Percentiles rank a stretch among this genome's conserved stretches.
Evolutionary conservation across 2,888 invertebrate species (phyloP).

Genomic region (Tachina fera): DNA sequence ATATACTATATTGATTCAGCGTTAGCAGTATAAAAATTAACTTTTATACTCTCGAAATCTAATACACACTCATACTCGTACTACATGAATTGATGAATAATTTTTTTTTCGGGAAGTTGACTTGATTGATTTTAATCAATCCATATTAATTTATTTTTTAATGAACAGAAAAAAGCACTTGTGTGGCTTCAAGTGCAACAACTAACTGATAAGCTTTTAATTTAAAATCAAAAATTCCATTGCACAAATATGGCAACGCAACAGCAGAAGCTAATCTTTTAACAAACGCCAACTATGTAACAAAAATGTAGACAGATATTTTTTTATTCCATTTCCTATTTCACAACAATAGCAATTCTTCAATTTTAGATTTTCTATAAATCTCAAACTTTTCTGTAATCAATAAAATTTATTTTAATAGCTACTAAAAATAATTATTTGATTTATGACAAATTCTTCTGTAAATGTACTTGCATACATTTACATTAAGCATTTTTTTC

Average conservation of each 20-base stretch:
- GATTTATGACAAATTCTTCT: not conserved
- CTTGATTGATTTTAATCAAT: no score
- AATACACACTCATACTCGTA: no score
- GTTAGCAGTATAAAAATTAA: no score
- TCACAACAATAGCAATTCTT: constrained; percentile 18
- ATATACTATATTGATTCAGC: no score
- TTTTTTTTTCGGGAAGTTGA: no score
- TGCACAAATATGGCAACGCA: constrained; percentile 25
- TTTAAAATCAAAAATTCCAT: constrained; percentile 22
- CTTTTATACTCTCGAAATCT: no score
- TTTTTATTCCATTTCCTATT: not conserved
- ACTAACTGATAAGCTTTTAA: constrained; percentile 37
- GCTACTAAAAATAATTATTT: not conserved
- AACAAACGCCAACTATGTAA: not conserved
- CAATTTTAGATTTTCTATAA: not conserved
- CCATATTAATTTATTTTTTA: not conserved
- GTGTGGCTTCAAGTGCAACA: constrained; percentile 30
- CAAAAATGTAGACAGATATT: not conserved
- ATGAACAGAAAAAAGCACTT: constrained; percentile 33
- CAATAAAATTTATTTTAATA: not conserved
- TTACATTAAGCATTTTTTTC: no score
- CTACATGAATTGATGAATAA: no score
- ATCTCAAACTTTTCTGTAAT: not conserved
- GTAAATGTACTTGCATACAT: no score
- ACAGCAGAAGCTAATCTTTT: not conserved